Conservation (phyloP, 2,113 vertebrate species). For the Chlorodrepanis virens region DNA sequence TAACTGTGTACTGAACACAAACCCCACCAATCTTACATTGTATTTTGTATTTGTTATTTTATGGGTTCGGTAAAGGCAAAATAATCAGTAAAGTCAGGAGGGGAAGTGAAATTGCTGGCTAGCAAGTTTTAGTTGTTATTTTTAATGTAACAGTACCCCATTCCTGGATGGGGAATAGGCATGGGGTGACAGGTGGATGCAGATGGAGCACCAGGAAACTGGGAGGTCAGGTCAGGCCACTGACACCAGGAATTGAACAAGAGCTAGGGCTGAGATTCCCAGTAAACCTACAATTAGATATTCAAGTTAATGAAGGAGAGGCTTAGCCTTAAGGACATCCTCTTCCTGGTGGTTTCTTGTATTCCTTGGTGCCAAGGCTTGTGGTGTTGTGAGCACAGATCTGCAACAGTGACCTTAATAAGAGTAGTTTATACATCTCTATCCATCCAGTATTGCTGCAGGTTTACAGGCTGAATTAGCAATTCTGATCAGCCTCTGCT, state of each 20-base stretch:
- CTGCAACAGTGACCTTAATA: not conserved
- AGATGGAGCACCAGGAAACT: not conserved
- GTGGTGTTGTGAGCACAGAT: not conserved
- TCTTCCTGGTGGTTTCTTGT: constrained; percentile 11
- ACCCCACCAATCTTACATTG: not conserved
- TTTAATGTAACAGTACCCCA: constrained; percentile 1
- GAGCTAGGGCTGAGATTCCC: not conserved
- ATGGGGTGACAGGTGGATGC: not conserved
- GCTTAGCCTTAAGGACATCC: constrained; percentile 12
- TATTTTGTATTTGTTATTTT: not conserved
- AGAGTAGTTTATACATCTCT: not conserved
- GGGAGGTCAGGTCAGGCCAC: constrained; percentile 19
- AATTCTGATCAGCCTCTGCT: constrained; percentile 10
- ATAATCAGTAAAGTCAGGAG: not conserved
- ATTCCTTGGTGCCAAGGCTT: not conserved
- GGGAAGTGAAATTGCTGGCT: not conserved
- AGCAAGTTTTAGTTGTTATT: not conserved
- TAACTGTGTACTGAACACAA: not conserved
- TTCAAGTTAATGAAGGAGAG: constrained; percentile 13
- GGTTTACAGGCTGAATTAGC: not conserved
- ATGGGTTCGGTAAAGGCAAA: not conserved
- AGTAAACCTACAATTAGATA: constrained; percentile 25
- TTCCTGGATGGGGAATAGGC: not conserved
- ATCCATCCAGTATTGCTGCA: not conserved
- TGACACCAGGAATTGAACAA: not conserved